A percentile compares a stretch with the other conserved stretches of the same genome.
Evolutionary conservation across 1,140 invertebrate genomes (phyloP).

Genomic region (Ips nitidus): DNA sequence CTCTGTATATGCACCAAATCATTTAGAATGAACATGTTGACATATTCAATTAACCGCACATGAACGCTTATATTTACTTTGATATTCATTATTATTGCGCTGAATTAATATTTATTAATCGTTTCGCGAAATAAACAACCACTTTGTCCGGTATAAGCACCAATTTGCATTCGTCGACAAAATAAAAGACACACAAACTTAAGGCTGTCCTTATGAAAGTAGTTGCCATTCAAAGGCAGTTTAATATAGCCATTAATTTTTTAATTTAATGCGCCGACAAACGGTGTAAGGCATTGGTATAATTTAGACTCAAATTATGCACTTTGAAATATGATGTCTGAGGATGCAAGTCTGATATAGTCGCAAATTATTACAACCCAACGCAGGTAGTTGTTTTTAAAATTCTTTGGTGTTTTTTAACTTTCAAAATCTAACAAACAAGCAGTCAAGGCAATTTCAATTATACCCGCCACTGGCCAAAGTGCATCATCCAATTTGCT

Average conservation of each 20-base stretch:
- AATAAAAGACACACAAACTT: conserved; percentile 26
- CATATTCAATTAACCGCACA: conserved; percentile 26
- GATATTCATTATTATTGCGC: conserved; percentile 19
- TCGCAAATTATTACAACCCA: conserved; percentile 7
- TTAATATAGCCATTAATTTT: conserved; percentile 31
- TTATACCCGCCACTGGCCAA: no score
- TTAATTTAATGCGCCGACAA: conserved; percentile 26
- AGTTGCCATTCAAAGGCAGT: conserved; percentile 23
- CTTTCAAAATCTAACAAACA: neutral
- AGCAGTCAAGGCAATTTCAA: no score
- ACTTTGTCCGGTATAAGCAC: conserved; percentile 29
- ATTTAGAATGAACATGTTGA: conserved; percentile 19
- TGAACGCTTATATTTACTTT: conserved; percentile 17
- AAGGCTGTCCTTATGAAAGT: conserved; percentile 22
- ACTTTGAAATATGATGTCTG: conserved; percentile 6
- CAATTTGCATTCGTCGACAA: conserved; percentile 28
- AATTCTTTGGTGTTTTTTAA: neutral
- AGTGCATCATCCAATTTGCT: no score
- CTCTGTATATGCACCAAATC: no score
- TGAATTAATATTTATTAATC: conserved; percentile 23
- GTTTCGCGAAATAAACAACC: conserved; percentile 28
- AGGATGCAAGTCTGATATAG: conserved; percentile 17
- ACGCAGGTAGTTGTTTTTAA: no score
- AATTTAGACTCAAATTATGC: conserved; percentile 24
- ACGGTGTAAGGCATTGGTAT: conserved; percentile 16